phyloP scores from a whole-genome alignment of 2,113 vertebrate genomes.

The Podarcis raffonei region DNA sequence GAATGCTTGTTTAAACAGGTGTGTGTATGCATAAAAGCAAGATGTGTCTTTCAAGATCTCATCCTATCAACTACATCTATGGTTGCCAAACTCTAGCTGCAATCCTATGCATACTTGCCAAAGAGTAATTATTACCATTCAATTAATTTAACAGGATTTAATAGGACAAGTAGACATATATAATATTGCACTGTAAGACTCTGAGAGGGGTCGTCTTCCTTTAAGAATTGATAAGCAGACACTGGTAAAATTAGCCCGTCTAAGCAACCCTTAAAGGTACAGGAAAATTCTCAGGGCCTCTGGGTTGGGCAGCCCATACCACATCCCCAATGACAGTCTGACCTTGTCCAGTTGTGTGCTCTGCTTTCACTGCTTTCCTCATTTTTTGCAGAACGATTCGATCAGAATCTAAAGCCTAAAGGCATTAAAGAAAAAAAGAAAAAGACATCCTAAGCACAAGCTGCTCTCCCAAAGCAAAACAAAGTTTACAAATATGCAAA shows the following conservation, averaged over 20 bases:
- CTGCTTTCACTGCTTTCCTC: conserved; percentile 77
- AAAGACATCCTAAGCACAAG: not conserved
- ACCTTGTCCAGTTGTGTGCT: conserved; percentile 76
- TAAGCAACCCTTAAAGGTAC: not conserved
- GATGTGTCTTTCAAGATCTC: not conserved
- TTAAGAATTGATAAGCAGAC: not conserved
- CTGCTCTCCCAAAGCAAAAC: not conserved
- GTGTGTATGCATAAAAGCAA: not conserved
- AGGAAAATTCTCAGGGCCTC: not conserved
- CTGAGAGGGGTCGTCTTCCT: not conserved
- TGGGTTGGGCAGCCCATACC: not conserved
- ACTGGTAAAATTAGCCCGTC: not conserved
- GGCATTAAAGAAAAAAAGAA: conserved; percentile 11
- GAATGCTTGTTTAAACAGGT: not conserved
- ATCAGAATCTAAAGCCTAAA: conserved; percentile 73
- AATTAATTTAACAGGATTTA: not conserved
- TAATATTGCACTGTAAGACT: not conserved
- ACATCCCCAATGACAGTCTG: not conserved
- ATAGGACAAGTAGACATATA: not conserved
- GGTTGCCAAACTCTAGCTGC: not conserved
- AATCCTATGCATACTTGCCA: not conserved
- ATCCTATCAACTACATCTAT: not conserved
- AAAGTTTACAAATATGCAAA: not conserved
- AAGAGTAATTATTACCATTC: not conserved
- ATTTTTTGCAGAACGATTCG: conserved; percentile 74